A percentile compares a stretch with the other conserved stretches of the same genome.
phyloP scores from a whole-genome alignment of 1,140 invertebrate species.

The Sarcophaga bullata region DNA sequence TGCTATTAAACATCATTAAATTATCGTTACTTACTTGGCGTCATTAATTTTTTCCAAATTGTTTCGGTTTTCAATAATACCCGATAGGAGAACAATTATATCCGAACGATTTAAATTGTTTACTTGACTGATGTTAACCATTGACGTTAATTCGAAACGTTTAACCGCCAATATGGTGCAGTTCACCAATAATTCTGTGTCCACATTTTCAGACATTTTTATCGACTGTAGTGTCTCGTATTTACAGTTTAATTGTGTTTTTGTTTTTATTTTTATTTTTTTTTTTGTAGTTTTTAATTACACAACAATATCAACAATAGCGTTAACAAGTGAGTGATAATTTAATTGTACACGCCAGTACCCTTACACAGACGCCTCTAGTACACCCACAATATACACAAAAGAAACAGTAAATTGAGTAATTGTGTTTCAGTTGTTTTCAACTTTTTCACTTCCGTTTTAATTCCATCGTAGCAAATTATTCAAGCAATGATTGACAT shows the following conservation, averaged over 20 bases:
- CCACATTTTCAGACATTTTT: conserved; percentile 62
- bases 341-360: not conserved
- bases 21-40: conserved; percentile 57
- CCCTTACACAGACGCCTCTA: not conserved
- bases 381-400: no score
- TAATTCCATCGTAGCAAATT: no score
- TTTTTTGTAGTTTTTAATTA: conserved; percentile 48
- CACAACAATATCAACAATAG: not conserved
- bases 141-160: conserved; percentile 59
- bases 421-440: no score
- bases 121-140: conserved; percentile 58
- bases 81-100: conserved; percentile 57
- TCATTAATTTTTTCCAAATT: conserved; percentile 61
- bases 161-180: conserved; percentile 62
- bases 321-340: conserved; percentile 47
- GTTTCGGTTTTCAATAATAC: conserved; percentile 62
- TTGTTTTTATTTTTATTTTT: conserved; percentile 41
- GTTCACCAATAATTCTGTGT: conserved; percentile 62
- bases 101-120: conserved; percentile 59
- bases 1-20: no score
- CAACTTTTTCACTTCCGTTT: no score
- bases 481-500: no score
- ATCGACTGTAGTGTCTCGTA: not conserved
- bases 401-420: no score
- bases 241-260: not conserved